Evolutionary conservation across 2,113 vertebrate species (phyloP), one percentile per base, ranked within the genome.

Genomic region (Corydoras sp.): DNA sequence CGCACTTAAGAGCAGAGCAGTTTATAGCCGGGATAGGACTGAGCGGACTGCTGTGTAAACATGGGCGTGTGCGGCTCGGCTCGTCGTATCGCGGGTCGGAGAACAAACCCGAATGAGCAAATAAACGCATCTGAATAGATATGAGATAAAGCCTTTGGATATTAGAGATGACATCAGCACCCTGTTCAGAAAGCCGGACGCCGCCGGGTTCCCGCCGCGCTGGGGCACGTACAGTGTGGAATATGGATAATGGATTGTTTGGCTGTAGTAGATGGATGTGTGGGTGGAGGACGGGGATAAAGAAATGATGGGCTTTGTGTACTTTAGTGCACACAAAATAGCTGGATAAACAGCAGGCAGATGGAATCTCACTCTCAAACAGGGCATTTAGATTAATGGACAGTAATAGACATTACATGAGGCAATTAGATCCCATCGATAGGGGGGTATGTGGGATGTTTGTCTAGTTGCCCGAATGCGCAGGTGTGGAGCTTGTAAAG

Each of bases 211-310:
- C 48, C 14, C 3, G n/a, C 5, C 15, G 49, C 8, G 0, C 48
- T 50, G 29, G 18, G 10, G 13, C 13, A 10, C 3, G 29, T 11
- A 30, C 29, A 9, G 14, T 66, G 15, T 49, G 14, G 24, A 31
- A 66, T 66, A 5, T 51, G 63, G 48, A 64, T 29, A 65, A 65
- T 51, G 63, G 63, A 65, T 14, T 65, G 63, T 51, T 51, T 24
- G 10, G 1, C 12, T 13, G 1, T 53, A 0, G 15, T 14, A 53
- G 14, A 67, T 55, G 30, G 10, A 15, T 35, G 30, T 56, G 30
- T 10, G 14, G 5, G 4, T 14, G 29, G 29, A 55, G 13, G 9
- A 65, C 2, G 13, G 12, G 11, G 2, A 14, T 2, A 24, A 12
- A 31, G 7, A 54, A 31, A 66, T 29, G 51, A 4, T 12, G 10